Base-by-base conservation (phyloP, 1,140 invertebrate genomes). In the Cyclina sinensis region DNA sequence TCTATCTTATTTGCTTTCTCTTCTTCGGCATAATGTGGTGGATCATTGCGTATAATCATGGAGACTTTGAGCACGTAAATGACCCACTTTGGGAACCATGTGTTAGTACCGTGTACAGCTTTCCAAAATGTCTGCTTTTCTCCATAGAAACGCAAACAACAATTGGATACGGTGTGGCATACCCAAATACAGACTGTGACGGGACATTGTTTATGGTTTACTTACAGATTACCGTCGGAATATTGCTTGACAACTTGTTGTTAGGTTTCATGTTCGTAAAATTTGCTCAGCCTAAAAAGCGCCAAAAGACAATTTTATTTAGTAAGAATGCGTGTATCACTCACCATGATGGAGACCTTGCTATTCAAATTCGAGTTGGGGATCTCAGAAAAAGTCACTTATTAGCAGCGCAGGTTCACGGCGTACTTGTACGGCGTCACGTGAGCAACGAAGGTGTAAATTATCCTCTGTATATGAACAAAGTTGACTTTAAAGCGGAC, bases 11-110 rank as follows among this genome's bases (percentile, higher is more conserved):
- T 0, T 98, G 98, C 0, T 99, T 99, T 98, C 95, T 99, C 2
- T 96, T 97, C 9, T 99, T 99, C 95, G 98, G 98, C 0, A 96
- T 98, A 9, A 97, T 99, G 78, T 99, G 99, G 98, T 99, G 98
- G 97, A 95, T 99, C 30, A 98, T 99, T 87, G 97, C 97, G 12
- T 98, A 98, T 95, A 98, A 97, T 9, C 99, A 99, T 95, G 99
- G 98, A 0, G 99, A 99, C 94, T 93, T 95, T 59, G 93, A 92
- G 62, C 97, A 98, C 93, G 91, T 98, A 51, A 97, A 97, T 0
- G 95, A 96, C 1, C 96, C 96, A 81, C 70, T 89, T 32, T 93
- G 93, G 91, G 78, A 94, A 27, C 91, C 92, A 21, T 95, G 95
- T 80, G 89, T 96, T 11, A 87, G 88, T 24, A 91, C 90, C 21